A percentile compares a stretch with the other conserved stretches of the same genome.
phyloP scores from a whole-genome alignment of 2,888 invertebrate genomes.

The Esperia sulphurella region DNA sequence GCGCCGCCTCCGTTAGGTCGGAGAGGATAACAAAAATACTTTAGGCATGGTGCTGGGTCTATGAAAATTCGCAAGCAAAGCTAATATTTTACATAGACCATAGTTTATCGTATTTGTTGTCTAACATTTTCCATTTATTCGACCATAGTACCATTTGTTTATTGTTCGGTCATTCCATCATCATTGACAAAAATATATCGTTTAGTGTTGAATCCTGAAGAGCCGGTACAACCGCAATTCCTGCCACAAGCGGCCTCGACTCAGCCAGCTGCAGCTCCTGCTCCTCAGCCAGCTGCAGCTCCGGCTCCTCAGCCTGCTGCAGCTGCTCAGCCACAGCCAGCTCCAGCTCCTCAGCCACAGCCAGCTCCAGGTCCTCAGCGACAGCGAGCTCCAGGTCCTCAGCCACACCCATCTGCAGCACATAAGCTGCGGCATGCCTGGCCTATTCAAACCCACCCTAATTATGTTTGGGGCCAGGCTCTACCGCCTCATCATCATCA shows the following conservation, averaged over 20 bases:
- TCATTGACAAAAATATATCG: constrained; percentile 19
- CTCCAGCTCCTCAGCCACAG: not conserved
- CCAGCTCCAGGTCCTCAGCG: not conserved
- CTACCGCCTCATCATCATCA: constrained; percentile 6
- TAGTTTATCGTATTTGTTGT: too few relatives aligned
- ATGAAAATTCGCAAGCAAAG: too few relatives aligned
- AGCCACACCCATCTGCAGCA: not conserved
- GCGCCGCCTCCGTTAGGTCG: too few relatives aligned
- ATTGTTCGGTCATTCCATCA: not conserved
- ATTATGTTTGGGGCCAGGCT: too few relatives aligned
- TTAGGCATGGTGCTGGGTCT: too few relatives aligned
- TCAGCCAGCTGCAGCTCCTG: not conserved
- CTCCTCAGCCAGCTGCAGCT: not conserved
- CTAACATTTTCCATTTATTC: not conserved
- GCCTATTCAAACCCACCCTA: too few relatives aligned
- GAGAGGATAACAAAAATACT: too few relatives aligned
- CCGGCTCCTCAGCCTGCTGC: not conserved
- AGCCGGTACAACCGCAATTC: constrained; percentile 23
- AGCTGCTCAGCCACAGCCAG: constrained; percentile 1
- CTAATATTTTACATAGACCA: too few relatives aligned
- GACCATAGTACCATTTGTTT: not conserved
- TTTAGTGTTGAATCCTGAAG: constrained; percentile 63
- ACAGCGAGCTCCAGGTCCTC: not conserved
- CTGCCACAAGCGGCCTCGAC: not conserved
- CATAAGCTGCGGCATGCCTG: too few relatives aligned